Conservation (phyloP, 2,113 vertebrate genomes). For the Heterotis niloticus region DNA sequence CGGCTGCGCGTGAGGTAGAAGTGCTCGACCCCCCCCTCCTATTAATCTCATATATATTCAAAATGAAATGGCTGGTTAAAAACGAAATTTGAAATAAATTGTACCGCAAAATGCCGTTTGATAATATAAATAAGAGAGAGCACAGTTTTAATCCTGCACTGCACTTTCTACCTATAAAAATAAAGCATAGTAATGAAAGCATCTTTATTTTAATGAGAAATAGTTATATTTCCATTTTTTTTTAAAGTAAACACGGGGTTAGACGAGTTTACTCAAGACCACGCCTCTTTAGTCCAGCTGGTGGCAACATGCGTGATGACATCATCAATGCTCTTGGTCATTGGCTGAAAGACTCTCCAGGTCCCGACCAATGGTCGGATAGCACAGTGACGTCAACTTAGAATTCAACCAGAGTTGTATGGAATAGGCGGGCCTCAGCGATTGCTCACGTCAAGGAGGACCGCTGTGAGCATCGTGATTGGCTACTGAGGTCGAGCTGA, state of each 20-base stretch:
- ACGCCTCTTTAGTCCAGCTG: conserved; percentile 72
- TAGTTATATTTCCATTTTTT: not conserved
- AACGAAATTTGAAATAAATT: not conserved
- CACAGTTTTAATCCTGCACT: not conserved
- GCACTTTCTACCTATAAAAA: not conserved
- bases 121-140: not conserved
- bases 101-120: not conserved
- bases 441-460: conserved; percentile 50
- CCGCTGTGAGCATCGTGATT: conserved; percentile 51
- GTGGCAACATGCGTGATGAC: conserved; percentile 78
- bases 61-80: too few relatives aligned
- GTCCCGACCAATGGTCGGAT: conserved; percentile 55
- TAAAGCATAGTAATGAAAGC: not conserved
- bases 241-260: conserved; percentile 54
- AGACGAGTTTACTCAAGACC: conserved; percentile 64
- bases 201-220: not conserved
- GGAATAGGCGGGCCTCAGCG: conserved; percentile 51
- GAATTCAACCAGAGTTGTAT: conserved; percentile 49
- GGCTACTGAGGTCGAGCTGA: conserved; percentile 53
- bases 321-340: conserved; percentile 57
- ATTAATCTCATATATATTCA: not conserved
- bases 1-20: not conserved
- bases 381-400: conserved; percentile 62
- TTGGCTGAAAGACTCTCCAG: conserved; percentile 53
- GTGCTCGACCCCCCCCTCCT: not conserved